These are phyloP conservation scores for Meloidogyne chitwoodi DNA, from an alignment of 1,140 invertebrate genomes.

Conservation along the genomic window DNA sequence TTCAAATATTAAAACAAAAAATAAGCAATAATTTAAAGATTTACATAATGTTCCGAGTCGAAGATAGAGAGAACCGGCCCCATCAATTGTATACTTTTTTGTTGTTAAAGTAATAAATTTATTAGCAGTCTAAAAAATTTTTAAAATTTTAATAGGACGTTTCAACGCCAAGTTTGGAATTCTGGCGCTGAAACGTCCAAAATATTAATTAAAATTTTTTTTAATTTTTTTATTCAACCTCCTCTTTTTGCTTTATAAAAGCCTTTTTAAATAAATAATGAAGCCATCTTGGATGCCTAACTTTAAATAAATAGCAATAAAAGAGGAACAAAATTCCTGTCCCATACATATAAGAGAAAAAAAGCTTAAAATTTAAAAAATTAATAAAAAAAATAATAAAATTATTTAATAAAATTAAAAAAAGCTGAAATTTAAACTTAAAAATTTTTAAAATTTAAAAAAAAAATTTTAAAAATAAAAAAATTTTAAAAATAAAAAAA, in stretches of 20 bases:
- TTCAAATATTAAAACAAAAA: constrained; percentile 14
- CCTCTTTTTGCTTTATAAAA: neutral
- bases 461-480: no score
- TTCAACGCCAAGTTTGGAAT: constrained; percentile 41
- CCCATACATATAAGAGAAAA: constrained; percentile 57
- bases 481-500: no score
- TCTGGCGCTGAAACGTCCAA: no score
- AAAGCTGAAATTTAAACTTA: no score
- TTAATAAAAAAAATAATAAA: neutral
- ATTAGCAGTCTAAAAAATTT: constrained; percentile 45
- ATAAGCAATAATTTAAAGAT: neutral
- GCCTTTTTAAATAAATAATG: constrained; percentile 19
- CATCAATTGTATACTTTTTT: neutral
- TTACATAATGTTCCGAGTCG: constrained; percentile 18
- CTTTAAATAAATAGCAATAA: constrained; percentile 56
- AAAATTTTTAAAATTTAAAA: no score
- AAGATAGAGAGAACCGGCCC: constrained; percentile 12
- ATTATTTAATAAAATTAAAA: no score
- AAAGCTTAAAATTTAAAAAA: constrained; percentile 44
- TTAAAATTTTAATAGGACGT: constrained; percentile 53
- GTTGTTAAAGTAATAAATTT: neutral
- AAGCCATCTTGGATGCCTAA: constrained; percentile 47
- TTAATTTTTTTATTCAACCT: neutral
- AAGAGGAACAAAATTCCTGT: constrained; percentile 51
- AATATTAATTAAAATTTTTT: no score